Conservation (phyloP, 2,797 vertebrate species). For the Microhierax caerulescens region DNA sequence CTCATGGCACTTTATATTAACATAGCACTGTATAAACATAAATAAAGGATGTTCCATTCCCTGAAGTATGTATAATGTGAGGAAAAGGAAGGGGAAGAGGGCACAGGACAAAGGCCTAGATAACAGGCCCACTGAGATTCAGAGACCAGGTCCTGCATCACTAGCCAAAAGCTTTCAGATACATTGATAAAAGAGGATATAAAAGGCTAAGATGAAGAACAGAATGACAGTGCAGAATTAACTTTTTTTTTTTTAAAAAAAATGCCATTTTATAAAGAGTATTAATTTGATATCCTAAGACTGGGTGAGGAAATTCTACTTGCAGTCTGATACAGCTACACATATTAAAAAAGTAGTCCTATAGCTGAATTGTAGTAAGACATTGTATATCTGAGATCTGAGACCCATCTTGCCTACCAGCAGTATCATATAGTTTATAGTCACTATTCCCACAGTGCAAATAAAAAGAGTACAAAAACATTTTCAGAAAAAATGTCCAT, state of each 20-base stretch:
- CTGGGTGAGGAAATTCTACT: neutral
- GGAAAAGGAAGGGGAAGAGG: neutral
- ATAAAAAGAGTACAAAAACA: neutral
- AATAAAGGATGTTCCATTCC: neutral
- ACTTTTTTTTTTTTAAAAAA: neutral
- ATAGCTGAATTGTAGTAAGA: neutral
- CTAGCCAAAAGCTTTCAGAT: neutral
- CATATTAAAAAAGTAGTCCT: neutral
- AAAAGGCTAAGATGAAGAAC: neutral
- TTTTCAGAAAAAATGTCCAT: neutral
- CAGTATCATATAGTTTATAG: neutral
- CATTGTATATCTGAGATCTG: neutral
- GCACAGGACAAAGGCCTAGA: neutral
- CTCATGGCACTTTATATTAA: neutral
- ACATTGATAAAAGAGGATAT: neutral
- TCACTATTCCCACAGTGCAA: neutral
- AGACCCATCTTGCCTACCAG: neutral
- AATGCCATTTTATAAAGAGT: neutral
- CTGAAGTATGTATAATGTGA: conserved; percentile 3
- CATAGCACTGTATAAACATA: neutral
- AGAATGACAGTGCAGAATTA: neutral
- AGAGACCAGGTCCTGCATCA: neutral
- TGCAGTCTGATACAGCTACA: neutral
- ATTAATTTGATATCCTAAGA: neutral
- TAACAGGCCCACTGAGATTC: neutral